A percentile compares a stretch with the other conserved stretches of the same genome.
phyloP scores from a whole-genome alignment of 92 coral and sea anemone species.

The Pocillopora meandrina region DNA sequence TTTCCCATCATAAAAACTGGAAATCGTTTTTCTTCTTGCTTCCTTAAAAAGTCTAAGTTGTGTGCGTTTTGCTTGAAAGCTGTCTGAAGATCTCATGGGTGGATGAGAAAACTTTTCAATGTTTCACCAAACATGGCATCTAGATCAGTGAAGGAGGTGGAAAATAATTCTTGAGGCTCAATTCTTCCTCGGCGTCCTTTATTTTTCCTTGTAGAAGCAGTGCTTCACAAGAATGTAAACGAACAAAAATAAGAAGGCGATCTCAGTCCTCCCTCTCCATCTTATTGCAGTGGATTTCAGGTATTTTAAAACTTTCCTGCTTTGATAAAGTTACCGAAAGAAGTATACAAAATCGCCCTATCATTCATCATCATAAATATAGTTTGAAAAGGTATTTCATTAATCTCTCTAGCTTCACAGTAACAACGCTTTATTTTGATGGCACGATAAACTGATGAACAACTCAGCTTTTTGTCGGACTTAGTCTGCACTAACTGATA shows the following conservation, averaged over 20 bases:
- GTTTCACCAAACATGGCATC: not conserved
- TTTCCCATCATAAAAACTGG: too few relatives aligned
- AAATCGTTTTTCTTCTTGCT: too few relatives aligned
- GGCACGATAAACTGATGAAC: too few relatives aligned
- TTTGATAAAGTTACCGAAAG: not conserved
- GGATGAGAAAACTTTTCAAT: not conserved
- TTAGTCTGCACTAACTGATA: too few relatives aligned
- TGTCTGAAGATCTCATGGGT: too few relatives aligned
- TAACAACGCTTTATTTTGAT: too few relatives aligned
- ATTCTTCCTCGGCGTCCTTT: not conserved
- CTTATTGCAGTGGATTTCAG: not conserved
- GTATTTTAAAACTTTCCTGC: not conserved
- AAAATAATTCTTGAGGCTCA: not conserved
- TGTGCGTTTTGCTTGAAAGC: too few relatives aligned
- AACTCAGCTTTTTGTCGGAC: too few relatives aligned
- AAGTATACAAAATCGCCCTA: not conserved
- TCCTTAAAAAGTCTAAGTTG: too few relatives aligned
- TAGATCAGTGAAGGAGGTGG: not conserved
- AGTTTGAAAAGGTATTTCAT: not conserved
- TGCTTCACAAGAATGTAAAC: not conserved
- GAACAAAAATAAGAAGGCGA: not conserved
- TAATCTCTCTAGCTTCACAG: not conserved
- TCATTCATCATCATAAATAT: conserved; percentile 3
- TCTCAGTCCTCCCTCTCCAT: not conserved
- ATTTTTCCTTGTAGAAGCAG: conserved; percentile 1